Evolutionary conservation across 2,888 invertebrate species (phyloP), one percentile per base, ranked within the genome.

Genomic region (Aspidiotus rigidus): DNA sequence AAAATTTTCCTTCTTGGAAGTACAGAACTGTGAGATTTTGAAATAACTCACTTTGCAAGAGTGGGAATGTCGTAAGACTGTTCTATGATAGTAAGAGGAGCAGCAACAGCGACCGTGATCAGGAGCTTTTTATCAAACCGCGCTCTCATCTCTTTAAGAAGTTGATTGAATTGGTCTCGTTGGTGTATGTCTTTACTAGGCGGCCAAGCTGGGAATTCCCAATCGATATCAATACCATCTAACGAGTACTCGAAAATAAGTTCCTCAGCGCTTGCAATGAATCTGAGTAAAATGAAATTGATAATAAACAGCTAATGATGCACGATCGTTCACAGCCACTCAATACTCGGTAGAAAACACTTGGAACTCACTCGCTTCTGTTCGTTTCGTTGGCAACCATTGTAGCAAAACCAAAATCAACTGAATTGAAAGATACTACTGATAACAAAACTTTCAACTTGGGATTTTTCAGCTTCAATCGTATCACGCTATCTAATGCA

Each of bases 121-220:
- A 90, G 75, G 13, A 67, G 62, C 56, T 79, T 79, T 44, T 83
- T 80, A 16, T 82, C 79, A 74, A 86, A 87, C 74, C 86, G 86
- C 72, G 81, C 80, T 16, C 87, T 82, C 55, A 91, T 84, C 78
- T 92, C 90, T 70, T 85, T 79, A 7, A 91, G 78, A 40, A 92
- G 78, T 75, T 88, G 86, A 1, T 86, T 84, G 75, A 91, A 90
- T 77, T 89, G 87, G 76, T 85, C 84, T 69, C 84, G 82, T 75
- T 90, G 86, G 39, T 83, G 79, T 71, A 79, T 78, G 72, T 77
- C 74, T 16, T 69, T 10, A 2, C 17, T 60, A 11, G 72, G 74
- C 55, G 76, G 74, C 75, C 87, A 81, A 0, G 83, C 86, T 1
- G 93, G 93, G 77, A 92, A 93, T 77, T 93, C 93, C 90, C 90